A percentile compares a stretch with the other conserved stretches of the same genome.
Evolutionary conservation across 2,888 invertebrate genomes (phyloP).

Genomic region (Exocentrus adspersus): DNA sequence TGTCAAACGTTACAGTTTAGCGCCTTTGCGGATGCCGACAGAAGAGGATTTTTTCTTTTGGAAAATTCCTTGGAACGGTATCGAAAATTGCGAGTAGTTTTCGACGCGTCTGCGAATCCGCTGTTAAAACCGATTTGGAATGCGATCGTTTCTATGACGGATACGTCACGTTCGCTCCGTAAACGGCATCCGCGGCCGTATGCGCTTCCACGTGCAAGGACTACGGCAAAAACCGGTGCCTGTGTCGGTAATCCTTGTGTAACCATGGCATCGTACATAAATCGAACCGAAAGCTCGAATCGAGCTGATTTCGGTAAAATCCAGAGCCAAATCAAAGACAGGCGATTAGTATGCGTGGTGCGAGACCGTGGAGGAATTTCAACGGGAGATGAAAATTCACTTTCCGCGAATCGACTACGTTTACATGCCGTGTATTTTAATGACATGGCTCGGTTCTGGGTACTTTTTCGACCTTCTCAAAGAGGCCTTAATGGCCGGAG

Average conservation of each 20-base stretch:
- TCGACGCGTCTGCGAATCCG: too few species aligned
- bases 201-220: slow-evolving; percentile 34
- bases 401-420: slow-evolving; percentile 12
- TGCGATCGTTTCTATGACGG: slow-evolving; percentile 7
- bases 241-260: slow-evolving; percentile 28
- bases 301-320: too few species aligned
- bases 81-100: too few species aligned
- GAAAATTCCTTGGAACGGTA: too few species aligned
- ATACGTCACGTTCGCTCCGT: slow-evolving; percentile 25
- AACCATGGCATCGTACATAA: slow-evolving; percentile 35
- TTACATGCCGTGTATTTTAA: slow-evolving; percentile 8
- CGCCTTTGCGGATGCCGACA: slow-evolving; percentile 39
- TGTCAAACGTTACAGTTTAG: slow-evolving; percentile 41
- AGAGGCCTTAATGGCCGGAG: background rate
- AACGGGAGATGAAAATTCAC: slow-evolving; percentile 18
- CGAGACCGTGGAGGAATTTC: slow-evolving; percentile 4
- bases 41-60: too few species aligned
- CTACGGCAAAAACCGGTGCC: slow-evolving; percentile 37
- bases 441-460: background rate
- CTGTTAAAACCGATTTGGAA: too few species aligned
- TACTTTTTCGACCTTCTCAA: slow-evolving; percentile 7
- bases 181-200: slow-evolving; percentile 21
- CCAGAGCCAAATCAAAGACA: slow-evolving; percentile 5
- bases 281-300: slow-evolving; percentile 40
- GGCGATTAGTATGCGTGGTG: slow-evolving; percentile 19